Conservation (phyloP, 2,113 vertebrate genomes). For the Recurvirostra avosetta region DNA sequence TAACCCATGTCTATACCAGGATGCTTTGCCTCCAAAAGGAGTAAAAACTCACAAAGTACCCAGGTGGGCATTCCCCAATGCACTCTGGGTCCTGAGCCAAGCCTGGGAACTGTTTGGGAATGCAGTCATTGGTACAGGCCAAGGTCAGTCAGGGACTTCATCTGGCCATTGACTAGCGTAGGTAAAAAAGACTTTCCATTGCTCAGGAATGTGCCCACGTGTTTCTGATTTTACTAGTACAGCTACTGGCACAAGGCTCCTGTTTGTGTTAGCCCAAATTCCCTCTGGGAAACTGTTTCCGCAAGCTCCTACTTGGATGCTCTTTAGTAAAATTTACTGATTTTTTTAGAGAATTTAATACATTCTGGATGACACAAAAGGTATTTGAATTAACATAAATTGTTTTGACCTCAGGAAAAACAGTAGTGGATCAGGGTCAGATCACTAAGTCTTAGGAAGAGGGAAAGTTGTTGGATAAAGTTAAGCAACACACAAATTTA, state of each 20-base stretch:
- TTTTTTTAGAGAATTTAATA: not conserved
- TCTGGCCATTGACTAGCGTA: not conserved
- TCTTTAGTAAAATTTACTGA: not conserved
- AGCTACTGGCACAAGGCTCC: not conserved
- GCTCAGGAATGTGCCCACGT: not conserved
- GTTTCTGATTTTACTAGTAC: not conserved
- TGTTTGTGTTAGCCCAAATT: not conserved
- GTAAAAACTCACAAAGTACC: not conserved
- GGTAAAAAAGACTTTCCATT: not conserved
- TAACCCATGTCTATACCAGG: not conserved
- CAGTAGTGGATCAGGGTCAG: not conserved
- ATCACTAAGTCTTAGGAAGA: not conserved
- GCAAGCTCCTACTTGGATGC: not conserved
- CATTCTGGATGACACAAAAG: not conserved
- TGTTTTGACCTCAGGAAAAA: not conserved
- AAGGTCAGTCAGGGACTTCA: not conserved
- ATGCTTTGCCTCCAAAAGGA: not conserved
- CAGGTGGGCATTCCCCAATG: not conserved
- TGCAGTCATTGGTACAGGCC: not conserved
- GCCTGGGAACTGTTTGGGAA: not conserved
- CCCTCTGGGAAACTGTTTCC: not conserved
- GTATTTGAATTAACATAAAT: not conserved
- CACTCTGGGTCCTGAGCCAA: not conserved
- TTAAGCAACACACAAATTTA: not conserved
- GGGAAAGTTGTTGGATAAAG: not conserved